These are phyloP conservation scores for Oreochromis mossambicus DNA, from an alignment of 2,797 vertebrate genomes.

Conservation along the genomic window DNA sequence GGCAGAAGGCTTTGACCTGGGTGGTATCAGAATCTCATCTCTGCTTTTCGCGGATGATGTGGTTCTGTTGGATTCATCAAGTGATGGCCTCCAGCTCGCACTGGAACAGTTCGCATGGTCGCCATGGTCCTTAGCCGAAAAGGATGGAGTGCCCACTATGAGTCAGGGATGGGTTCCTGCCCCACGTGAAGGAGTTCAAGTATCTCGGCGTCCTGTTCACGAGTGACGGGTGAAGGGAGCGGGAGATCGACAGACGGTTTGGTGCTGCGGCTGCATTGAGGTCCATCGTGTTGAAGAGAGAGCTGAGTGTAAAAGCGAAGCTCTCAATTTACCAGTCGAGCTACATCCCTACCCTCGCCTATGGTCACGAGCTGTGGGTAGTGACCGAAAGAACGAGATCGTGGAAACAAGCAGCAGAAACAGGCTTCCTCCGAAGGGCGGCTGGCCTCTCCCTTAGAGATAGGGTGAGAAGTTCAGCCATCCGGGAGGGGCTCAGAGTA, in stretches of 20 bases:
- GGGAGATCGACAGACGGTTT: fast-evolving
- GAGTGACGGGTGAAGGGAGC: not conserved
- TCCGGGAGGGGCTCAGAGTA: not conserved
- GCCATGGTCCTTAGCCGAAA: not conserved
- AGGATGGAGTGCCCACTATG: not conserved
- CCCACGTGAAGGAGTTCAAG: not conserved
- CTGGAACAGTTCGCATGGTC: fast-evolving
- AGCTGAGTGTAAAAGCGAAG: not conserved
- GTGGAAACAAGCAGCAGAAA: fast-evolving
- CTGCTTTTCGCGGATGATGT: not conserved
- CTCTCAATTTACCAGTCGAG: not conserved
- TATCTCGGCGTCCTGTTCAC: not conserved
- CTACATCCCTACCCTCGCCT: not conserved
- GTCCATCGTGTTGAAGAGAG: not conserved
- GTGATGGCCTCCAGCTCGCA: not conserved
- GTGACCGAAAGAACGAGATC: not conserved
- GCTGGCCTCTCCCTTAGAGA: not conserved
- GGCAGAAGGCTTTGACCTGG: fast-evolving
- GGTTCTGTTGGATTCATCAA: not conserved
- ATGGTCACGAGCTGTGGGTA: not conserved
- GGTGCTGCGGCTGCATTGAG: not conserved
- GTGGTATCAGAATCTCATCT: not conserved
- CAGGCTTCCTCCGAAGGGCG: not conserved
- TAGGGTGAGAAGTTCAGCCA: not conserved
- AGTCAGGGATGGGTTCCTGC: fast-evolving